Percentiles rank a stretch among this genome's conserved stretches.
These are phyloP conservation scores for Scaeva pyrastri DNA, from an alignment of 2,888 invertebrate genomes.

Conservation along the genomic window DNA sequence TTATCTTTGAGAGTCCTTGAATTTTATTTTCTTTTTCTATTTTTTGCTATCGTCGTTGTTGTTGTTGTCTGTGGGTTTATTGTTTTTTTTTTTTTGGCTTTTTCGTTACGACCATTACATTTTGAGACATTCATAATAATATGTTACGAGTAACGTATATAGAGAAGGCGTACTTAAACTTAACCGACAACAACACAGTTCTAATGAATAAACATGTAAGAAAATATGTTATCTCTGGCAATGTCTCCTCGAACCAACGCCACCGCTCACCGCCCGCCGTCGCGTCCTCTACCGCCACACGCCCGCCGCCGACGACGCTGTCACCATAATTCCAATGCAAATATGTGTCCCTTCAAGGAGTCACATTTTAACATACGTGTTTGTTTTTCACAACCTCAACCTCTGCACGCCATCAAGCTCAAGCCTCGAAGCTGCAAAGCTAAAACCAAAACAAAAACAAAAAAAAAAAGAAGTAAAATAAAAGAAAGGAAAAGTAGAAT, in stretches of 20 bases:
- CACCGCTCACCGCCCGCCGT: background rate
- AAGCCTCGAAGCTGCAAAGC: slow-evolving; percentile 20
- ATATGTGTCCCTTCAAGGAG: slow-evolving; percentile 62
- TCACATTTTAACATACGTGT: slow-evolving; percentile 71
- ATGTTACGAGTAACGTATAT: slow-evolving; percentile 31
- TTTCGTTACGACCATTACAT: slow-evolving; percentile 16
- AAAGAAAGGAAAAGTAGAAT: background rate
- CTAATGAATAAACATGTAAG: slow-evolving; percentile 73
- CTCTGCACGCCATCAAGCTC: background rate
- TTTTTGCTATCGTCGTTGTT: background rate
- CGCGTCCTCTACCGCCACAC: background rate
- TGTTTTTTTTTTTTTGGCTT: background rate
- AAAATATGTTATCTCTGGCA: slow-evolving; percentile 71
- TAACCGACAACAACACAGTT: slow-evolving; percentile 40
- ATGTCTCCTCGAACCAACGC: background rate
- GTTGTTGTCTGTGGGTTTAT: background rate
- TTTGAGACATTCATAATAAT: slow-evolving; percentile 40
- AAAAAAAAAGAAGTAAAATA: background rate
- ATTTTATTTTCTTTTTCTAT: slow-evolving; percentile 5
- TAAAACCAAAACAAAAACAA: slow-evolving; percentile 1
- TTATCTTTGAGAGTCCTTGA: slow-evolving; percentile 20
- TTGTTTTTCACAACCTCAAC: slow-evolving; percentile 52
- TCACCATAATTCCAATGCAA: slow-evolving; percentile 66
- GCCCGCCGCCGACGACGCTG: background rate
- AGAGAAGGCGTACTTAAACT: slow-evolving; percentile 39